Evolutionary conservation across 2,888 invertebrate genomes (phyloP).

Genomic region (Heliothis peltigera): DNA sequence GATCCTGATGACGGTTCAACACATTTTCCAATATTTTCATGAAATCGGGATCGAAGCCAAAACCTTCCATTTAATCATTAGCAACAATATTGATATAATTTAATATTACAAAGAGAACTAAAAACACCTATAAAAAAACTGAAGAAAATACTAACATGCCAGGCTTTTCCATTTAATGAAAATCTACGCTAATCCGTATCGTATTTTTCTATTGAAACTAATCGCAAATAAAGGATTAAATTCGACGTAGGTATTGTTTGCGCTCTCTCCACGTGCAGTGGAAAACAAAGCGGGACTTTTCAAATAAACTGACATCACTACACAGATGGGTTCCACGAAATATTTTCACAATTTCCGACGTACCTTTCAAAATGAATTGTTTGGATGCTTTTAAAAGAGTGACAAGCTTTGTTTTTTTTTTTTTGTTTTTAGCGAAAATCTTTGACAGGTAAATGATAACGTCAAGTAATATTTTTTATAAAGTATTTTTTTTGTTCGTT

Average conservation of each 20-base stretch:
- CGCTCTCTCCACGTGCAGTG: slow-evolving; percentile 8
- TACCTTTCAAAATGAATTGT: slow-evolving; percentile 15
- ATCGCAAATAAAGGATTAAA: slow-evolving; percentile 10
- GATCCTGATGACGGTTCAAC: too few relatives aligned
- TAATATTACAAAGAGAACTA: too few relatives aligned
- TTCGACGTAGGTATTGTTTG: slow-evolving; percentile 24
- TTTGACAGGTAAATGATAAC: background rate
- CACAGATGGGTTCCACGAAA: slow-evolving; percentile 7
- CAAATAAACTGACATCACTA: slow-evolving; percentile 26
- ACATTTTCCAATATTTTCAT: too few relatives aligned
- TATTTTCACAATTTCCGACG: slow-evolving; percentile 14
- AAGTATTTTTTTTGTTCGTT: background rate
- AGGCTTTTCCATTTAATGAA: background rate
- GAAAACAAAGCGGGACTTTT: slow-evolving; percentile 17
- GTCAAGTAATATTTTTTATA: background rate
- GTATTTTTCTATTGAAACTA: slow-evolving; percentile 1
- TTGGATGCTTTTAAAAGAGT: slow-evolving; percentile 1
- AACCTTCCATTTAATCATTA: too few relatives aligned
- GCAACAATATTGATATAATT: too few relatives aligned
- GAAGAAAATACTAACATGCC: background rate
- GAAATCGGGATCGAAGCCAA: too few relatives aligned
- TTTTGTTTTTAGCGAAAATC: background rate
- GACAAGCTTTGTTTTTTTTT: slow-evolving; percentile 23
- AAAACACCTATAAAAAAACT: background rate
- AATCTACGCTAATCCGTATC: background rate